Evolutionary conservation across 2,888 invertebrate species (phyloP).

Genomic region (Ischnura elegans): DNA sequence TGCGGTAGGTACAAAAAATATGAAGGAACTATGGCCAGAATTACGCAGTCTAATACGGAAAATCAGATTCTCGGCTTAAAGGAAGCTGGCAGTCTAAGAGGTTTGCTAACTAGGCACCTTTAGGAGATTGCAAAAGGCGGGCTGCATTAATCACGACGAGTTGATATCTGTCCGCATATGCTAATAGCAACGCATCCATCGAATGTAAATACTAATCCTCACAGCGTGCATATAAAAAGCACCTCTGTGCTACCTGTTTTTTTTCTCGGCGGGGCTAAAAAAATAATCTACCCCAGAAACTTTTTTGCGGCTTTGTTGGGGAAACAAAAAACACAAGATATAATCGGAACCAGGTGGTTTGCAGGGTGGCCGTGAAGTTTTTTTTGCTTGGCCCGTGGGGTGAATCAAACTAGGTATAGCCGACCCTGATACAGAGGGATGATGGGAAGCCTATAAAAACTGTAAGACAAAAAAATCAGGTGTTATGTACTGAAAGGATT

Average conservation of each 20-base stretch:
- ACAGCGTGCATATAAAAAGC: neutral
- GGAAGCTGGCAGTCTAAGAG: neutral
- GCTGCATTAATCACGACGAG: neutral
- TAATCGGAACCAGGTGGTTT: constrained; percentile 29
- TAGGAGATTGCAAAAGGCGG: neutral
- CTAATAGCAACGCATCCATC: neutral
- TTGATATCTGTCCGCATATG: neutral
- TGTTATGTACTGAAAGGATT: neutral
- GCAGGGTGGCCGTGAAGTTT: neutral
- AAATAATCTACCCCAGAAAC: neutral
- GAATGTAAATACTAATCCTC: constrained; percentile 25
- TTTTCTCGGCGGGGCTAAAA: neutral
- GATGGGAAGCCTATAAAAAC: neutral
- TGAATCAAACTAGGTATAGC: neutral
- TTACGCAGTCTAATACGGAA: neutral
- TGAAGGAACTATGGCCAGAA: too few relatives aligned
- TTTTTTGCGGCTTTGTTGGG: constrained; percentile 30
- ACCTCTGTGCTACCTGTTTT: constrained; percentile 10
- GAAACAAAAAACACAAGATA: constrained; percentile 36
- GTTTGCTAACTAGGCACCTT: neutral
- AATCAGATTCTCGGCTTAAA: neutral
- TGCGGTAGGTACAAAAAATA: too few relatives aligned
- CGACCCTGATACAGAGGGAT: neutral
- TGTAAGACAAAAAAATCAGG: constrained; percentile 21
- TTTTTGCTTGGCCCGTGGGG: constrained; percentile 28